These are phyloP conservation scores for Euspilapteryx auroguttella DNA, from an alignment of 2,888 invertebrate genomes.

Conservation along the genomic window DNA sequence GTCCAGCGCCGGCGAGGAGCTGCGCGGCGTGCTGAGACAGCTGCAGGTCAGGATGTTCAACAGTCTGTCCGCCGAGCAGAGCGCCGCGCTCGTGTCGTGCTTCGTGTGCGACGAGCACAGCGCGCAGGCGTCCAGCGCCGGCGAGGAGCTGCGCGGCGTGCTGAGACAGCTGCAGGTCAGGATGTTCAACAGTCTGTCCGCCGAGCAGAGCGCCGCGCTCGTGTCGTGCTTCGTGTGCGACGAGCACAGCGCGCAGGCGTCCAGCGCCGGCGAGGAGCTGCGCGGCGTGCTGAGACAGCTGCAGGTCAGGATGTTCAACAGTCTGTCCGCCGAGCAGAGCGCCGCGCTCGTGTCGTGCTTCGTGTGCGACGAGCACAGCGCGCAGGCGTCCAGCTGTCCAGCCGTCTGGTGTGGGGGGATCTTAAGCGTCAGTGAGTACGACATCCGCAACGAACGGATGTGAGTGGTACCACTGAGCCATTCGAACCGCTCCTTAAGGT, in stretches of 20 bases:
- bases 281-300: slow-evolving; percentile 87
- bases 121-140: slow-evolving; percentile 72
- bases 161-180: slow-evolving; percentile 92
- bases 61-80: slow-evolving; percentile 77
- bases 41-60: slow-evolving; percentile 96
- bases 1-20: slow-evolving; percentile 78
- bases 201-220: slow-evolving; percentile 82
- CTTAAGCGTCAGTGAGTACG: too few relatives aligned
- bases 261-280: slow-evolving; percentile 79
- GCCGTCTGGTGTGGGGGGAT: too few relatives aligned
- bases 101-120: slow-evolving; percentile 94
- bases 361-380: slow-evolving; percentile 90
- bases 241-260: slow-evolving; percentile 83
- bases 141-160: slow-evolving; percentile 87
- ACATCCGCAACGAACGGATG: too few relatives aligned
- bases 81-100: slow-evolving; percentile 84
- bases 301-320: slow-evolving; percentile 93
- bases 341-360: slow-evolving; percentile 88
- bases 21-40: slow-evolving; percentile 85
- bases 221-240: slow-evolving; percentile 92
- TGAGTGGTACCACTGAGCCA: too few relatives aligned
- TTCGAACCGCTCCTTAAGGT: too few relatives aligned
- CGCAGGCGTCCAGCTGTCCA: slow-evolving; percentile 70
- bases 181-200: slow-evolving; percentile 83
- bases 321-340: slow-evolving; percentile 78